Conservation (phyloP, 2,797 vertebrate genomes). For the Acomys russatus region DNA sequence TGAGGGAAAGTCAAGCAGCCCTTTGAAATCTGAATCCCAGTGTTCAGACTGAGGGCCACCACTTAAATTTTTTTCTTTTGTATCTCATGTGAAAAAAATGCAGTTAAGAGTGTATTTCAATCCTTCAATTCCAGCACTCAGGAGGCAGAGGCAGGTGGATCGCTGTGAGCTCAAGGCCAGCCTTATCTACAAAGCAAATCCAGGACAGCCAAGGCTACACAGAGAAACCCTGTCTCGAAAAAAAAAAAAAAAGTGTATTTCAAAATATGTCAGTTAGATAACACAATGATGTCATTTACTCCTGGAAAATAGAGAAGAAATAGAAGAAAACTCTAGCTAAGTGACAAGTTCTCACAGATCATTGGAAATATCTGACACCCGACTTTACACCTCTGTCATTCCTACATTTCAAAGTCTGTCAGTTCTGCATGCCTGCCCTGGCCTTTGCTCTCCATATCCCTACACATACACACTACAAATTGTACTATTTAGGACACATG, state of each 20-base stretch:
- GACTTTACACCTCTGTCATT: constrained; percentile 33
- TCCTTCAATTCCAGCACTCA: too few species aligned
- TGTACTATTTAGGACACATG: background rate
- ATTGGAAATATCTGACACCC: constrained; percentile 1
- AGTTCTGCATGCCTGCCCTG: background rate
- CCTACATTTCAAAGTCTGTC: background rate
- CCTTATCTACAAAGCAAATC: too few species aligned
- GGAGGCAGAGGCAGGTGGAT: too few species aligned
- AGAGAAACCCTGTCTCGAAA: too few species aligned
- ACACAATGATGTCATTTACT: background rate
- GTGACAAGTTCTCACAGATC: background rate
- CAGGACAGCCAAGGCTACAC: too few species aligned
- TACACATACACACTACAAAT: background rate
- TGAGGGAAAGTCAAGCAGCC: background rate
- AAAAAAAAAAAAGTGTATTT: background rate
- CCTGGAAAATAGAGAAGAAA: background rate
- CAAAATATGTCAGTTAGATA: constrained; percentile 16
- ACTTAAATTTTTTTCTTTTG: background rate
- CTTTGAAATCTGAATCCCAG: background rate
- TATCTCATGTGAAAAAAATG: constrained; percentile 24
- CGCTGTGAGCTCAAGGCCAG: too few species aligned
- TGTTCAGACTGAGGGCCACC: background rate
- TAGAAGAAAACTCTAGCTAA: constrained; percentile 38
- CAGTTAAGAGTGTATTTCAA: background rate
- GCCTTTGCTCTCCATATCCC: background rate